Evolutionary conservation across 2,888 invertebrate species (phyloP).

Genomic region (Stramonita haemastoma): DNA sequence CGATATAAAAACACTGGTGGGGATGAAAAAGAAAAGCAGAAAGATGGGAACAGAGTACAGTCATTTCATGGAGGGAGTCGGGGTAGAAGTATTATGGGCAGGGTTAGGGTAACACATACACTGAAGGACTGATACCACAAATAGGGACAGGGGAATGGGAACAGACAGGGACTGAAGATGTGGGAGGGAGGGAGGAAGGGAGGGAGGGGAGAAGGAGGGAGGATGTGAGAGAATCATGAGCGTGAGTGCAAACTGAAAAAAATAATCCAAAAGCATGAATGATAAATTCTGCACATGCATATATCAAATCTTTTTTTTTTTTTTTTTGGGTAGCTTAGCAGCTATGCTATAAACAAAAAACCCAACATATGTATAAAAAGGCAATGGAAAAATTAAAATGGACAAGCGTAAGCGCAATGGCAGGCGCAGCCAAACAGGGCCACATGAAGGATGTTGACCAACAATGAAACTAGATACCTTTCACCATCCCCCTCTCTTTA

Average conservation of each 20-base stretch:
- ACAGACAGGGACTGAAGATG: background rate
- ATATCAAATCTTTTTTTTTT: background rate
- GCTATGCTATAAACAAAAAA: background rate
- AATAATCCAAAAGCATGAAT: background rate
- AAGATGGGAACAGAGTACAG: no score
- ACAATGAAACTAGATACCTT: background rate
- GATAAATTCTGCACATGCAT: background rate
- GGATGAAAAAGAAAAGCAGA: no score
- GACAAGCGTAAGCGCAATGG: conserved; percentile 21
- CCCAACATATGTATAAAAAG: background rate
- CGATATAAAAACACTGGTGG: no score
- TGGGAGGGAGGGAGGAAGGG: conserved; percentile 11
- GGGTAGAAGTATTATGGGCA: no score
- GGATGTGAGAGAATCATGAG: conserved; percentile 15
- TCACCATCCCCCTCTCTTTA: conserved; percentile 16
- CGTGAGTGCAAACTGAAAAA: background rate
- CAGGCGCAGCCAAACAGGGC: conserved; percentile 14
- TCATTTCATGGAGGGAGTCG: no score
- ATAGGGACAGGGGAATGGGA: background rate
- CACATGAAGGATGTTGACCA: background rate
- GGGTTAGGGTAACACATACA: no score
- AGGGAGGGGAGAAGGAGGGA: conserved; percentile 33
- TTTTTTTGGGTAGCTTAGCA: background rate
- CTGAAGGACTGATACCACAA: no score
- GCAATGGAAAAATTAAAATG: background rate